Percentiles rank a stretch among this genome's conserved stretches.
Conservation (phyloP, 2,797 vertebrate species). For the Sylvia borin region DNA sequence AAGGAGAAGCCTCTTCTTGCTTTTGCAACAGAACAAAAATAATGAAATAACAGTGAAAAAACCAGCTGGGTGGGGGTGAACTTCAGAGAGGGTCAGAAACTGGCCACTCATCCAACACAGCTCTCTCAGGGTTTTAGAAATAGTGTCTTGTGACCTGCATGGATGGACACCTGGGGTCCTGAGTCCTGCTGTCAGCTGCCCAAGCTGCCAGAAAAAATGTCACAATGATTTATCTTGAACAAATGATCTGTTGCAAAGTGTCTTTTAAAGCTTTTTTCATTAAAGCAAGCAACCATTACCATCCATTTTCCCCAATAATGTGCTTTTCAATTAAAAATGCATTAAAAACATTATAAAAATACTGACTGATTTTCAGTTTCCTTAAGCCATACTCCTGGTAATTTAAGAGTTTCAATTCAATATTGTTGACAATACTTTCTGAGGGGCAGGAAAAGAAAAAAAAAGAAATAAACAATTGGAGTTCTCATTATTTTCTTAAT, state of each 20-base stretch:
- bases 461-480: constrained; percentile 22
- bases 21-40: neutral
- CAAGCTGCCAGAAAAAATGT: neutral
- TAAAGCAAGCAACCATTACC: constrained; percentile 14
- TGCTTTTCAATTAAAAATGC: constrained; percentile 58
- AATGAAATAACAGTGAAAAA: neutral
- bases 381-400: constrained; percentile 30
- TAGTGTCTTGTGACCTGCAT: neutral
- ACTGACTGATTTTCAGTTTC: constrained; percentile 53
- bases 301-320: constrained; percentile 46
- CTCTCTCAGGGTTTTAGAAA: neutral
- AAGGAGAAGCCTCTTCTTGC: neutral
- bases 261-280: constrained; percentile 41
- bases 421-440: constrained; percentile 9
- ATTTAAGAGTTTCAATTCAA: constrained; percentile 34
- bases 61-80: neutral
- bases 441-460: neutral
- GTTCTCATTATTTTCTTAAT: constrained; percentile 54
- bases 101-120: neutral
- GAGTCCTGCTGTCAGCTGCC: neutral
- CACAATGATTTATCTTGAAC: neutral
- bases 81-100: neutral
- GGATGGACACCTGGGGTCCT: neutral
- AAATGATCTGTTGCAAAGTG: neutral
- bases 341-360: constrained; percentile 49